A percentile compares a stretch with the other conserved stretches of the same genome.
Evolutionary conservation across 1,140 invertebrate genomes (phyloP).

Genomic region (Halictus rubicundus): DNA sequence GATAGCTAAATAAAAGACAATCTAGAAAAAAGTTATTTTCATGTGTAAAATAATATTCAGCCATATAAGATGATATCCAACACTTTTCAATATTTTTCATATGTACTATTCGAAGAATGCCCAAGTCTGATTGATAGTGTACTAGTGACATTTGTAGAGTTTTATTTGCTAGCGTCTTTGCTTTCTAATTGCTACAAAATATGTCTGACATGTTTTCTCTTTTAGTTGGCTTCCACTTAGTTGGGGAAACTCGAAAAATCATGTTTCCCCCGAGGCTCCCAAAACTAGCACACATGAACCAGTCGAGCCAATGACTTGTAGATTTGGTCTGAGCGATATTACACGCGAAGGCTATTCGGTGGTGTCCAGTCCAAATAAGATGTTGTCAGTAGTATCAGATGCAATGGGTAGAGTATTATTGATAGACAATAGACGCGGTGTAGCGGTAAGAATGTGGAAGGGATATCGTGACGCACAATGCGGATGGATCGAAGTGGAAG

Average conservation of each 20-base stretch:
- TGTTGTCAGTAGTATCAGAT: slow-evolving; percentile 91
- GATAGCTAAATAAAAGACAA: no score
- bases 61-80: no score
- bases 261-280: slow-evolving; percentile 64
- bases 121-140: background rate
- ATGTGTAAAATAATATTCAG: no score
- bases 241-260: slow-evolving; percentile 79
- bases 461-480: slow-evolving; percentile 96
- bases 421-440: slow-evolving; percentile 89
- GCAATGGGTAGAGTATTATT: slow-evolving; percentile 92
- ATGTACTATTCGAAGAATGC: no score
- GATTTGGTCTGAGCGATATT: slow-evolving; percentile 92
- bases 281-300: slow-evolving; percentile 80
- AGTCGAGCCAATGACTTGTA: slow-evolving; percentile 85
- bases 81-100: no score
- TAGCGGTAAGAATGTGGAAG: slow-evolving; percentile 94
- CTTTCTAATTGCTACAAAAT: background rate
- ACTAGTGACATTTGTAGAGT: background rate
- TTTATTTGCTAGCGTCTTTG: background rate
- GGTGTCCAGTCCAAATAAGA: slow-evolving; percentile 89
- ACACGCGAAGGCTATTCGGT: slow-evolving; percentile 87
- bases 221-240: slow-evolving; percentile 80
- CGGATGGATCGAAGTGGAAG: slow-evolving; percentile 91
- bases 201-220: background rate
- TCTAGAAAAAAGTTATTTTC: no score